These are phyloP conservation scores for Cochlearius cochlearius DNA, from an alignment of 2,113 vertebrate genomes.

Conservation along the genomic window DNA sequence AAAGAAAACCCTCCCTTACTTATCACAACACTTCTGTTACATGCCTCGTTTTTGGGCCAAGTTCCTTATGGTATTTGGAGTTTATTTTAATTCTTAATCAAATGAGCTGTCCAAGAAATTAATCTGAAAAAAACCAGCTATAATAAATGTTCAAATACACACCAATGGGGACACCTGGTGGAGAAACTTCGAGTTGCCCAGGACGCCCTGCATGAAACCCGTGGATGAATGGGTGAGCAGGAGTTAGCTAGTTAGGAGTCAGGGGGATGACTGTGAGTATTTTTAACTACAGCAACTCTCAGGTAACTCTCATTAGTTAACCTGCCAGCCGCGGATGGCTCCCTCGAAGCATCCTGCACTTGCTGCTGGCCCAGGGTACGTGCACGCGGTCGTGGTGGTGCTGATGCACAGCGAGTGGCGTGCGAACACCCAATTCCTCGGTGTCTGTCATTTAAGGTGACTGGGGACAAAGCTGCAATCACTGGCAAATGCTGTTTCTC, in stretches of 20 bases:
- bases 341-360: background rate
- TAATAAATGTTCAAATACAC: background rate
- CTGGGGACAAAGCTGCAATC: background rate
- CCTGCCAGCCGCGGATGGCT: background rate
- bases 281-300: background rate
- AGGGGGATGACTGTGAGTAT: background rate
- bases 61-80: background rate
- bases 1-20: background rate
- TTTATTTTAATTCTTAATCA: conserved; percentile 22
- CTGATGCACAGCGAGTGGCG: accelerated
- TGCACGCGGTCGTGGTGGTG: accelerated
- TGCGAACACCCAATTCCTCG: accelerated
- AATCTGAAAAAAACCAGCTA: background rate
- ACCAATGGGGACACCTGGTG: conserved; percentile 57
- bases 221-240: accelerated
- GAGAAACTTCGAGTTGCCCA: background rate
- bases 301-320: background rate
- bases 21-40: conserved; percentile 19
- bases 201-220: background rate
- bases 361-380: accelerated
- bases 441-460: background rate
- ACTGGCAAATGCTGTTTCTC: background rate
- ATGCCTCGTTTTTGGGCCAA: background rate
- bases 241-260: background rate
- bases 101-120: background rate